phyloP scores from a whole-genome alignment of 2,113 vertebrate species.

The Hypocryptadius cinnamomeus region DNA sequence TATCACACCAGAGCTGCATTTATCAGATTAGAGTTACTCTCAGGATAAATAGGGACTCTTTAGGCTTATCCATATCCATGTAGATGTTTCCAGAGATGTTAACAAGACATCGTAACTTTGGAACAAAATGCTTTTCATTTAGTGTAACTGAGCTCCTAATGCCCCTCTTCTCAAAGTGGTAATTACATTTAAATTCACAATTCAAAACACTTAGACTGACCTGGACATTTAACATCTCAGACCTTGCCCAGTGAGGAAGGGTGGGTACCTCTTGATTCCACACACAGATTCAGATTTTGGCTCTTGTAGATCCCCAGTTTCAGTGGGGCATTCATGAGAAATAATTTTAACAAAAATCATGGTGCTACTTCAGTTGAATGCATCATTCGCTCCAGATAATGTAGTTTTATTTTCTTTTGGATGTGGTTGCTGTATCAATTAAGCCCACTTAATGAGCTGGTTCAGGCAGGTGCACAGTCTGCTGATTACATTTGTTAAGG shows the following conservation, averaged over 20 bases:
- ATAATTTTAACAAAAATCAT: not conserved
- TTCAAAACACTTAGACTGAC: not conserved
- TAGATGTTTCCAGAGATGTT: not conserved
- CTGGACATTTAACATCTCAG: not conserved
- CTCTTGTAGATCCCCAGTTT: not conserved
- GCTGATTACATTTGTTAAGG: not conserved
- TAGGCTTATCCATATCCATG: not conserved
- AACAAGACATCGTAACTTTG: not conserved
- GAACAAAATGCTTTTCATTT: not conserved
- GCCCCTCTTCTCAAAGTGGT: not conserved
- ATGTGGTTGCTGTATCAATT: not conserved
- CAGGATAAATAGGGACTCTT: not conserved
- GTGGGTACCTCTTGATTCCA: fast-evolving
- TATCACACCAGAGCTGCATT: not conserved
- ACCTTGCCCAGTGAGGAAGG: not conserved
- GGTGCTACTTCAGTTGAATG: not conserved
- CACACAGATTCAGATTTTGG: not conserved
- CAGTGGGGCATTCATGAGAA: not conserved
- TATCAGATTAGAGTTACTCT: not conserved
- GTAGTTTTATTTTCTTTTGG: not conserved
- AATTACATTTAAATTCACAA: not conserved
- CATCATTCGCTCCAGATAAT: not conserved
- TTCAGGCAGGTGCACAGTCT: not conserved
- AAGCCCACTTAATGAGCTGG: not conserved
- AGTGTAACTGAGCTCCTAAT: not conserved